phyloP scores from a whole-genome alignment of 1,140 invertebrate genomes.

The Lasaia peninsularis region DNA sequence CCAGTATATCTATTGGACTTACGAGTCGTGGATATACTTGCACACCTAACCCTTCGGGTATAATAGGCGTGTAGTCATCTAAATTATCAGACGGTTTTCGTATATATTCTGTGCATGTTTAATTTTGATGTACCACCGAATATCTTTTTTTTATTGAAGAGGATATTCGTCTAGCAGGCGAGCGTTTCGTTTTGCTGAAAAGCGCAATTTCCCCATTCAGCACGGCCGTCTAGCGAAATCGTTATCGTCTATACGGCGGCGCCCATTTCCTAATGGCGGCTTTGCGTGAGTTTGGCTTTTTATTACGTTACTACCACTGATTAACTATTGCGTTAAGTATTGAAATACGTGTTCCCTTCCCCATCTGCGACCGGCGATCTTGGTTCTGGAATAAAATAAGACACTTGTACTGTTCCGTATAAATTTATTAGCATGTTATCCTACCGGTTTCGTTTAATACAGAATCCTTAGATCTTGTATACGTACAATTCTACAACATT shows the following conservation, averaged over 20 bases:
- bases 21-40: too few species aligned
- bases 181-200: conserved; percentile 68
- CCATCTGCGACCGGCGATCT: neutral
- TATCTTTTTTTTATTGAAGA: conserved; percentile 62
- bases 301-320: conserved; percentile 39
- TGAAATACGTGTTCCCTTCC: neutral
- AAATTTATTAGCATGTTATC: neutral
- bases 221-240: conserved; percentile 61
- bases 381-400: neutral
- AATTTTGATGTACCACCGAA: conserved; percentile 48
- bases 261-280: conserved; percentile 65
- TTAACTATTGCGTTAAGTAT: conserved; percentile 21
- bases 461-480: neutral
- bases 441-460: neutral
- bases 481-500: too few species aligned
- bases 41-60: too few species aligned
- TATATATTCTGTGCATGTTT: conserved; percentile 41
- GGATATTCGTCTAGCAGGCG: conserved; percentile 45
- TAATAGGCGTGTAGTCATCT: too few species aligned
- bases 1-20: too few species aligned
- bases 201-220: conserved; percentile 71
- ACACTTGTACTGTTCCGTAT: too few species aligned
- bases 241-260: conserved; percentile 58
- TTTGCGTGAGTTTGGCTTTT: conserved; percentile 62
- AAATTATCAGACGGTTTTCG: too few species aligned